phyloP scores from a whole-genome alignment of 2,888 invertebrate species.

The Halictus ligatus region DNA sequence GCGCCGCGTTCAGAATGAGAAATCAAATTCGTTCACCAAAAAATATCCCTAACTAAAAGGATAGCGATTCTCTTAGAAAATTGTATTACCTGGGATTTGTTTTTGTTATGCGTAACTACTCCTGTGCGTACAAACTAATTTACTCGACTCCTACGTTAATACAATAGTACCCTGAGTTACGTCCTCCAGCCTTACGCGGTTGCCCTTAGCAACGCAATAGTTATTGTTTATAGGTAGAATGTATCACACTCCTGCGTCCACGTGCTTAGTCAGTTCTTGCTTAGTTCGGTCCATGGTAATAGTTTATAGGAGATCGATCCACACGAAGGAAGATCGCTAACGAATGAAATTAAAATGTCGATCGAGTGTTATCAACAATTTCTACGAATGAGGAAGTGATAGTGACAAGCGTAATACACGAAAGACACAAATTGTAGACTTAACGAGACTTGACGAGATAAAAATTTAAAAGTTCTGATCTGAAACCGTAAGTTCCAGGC shows the following conservation, averaged over 20 bases:
- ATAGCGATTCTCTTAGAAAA: too few relatives aligned
- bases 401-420: too few relatives aligned
- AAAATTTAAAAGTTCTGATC: too few relatives aligned
- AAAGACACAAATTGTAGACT: too few relatives aligned
- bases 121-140: not conserved
- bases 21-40: not conserved
- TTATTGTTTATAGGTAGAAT: not conserved
- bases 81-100: not conserved
- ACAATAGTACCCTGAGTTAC: not conserved
- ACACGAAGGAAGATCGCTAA: too few relatives aligned
- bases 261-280: not conserved
- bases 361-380: not conserved
- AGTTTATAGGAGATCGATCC: not conserved
- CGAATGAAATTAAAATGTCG: too few relatives aligned
- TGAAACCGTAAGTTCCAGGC: too few relatives aligned
- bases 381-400: too few relatives aligned
- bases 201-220: too few relatives aligned
- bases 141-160: not conserved
- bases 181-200: too few relatives aligned
- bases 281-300: not conserved
- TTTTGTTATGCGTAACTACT: not conserved
- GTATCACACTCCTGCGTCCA: not conserved
- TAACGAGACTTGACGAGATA: too few relatives aligned
- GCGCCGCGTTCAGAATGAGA: not conserved
- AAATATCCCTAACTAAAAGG: too few relatives aligned